Percentiles rank a stretch among this genome's conserved stretches.
Evolutionary conservation across 2,113 vertebrate species (phyloP).

Genomic region (Ptilonorhynchus violaceus): DNA sequence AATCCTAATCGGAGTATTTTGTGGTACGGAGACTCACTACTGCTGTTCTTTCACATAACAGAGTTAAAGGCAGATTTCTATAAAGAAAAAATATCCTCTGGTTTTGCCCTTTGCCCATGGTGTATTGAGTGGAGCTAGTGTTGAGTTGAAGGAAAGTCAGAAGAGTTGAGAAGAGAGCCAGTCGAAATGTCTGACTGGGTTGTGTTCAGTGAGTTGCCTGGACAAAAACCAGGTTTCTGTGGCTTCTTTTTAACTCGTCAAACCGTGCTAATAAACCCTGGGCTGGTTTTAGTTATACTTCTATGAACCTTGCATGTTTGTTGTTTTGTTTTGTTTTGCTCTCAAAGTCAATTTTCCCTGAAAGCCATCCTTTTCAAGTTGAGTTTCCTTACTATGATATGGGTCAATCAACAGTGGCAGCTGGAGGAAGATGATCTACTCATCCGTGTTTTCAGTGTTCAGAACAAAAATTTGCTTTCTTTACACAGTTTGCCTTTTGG

Average conservation of each 20-base stretch:
- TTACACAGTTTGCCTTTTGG: neutral
- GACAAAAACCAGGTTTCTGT: neutral
- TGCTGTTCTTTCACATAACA: neutral
- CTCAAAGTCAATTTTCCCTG: neutral
- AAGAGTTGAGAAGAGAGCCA: neutral
- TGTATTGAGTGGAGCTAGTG: neutral
- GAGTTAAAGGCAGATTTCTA: neutral
- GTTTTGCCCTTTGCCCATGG: neutral
- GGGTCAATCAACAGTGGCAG: neutral
- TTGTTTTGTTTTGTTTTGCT: neutral
- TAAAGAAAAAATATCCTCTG: neutral
- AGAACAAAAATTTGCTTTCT: neutral
- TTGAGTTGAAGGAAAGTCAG: neutral
- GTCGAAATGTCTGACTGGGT: neutral
- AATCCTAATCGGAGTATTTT: neutral
- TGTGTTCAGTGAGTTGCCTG: neutral
- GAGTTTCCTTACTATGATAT: neutral
- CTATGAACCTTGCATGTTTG: neutral
- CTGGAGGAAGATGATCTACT: neutral
- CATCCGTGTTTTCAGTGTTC: neutral
- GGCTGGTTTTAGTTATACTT: neutral
- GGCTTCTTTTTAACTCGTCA: neutral
- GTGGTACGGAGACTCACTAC: neutral
- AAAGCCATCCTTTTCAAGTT: neutral
- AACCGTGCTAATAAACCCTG: neutral